Base-by-base conservation (phyloP, 2,113 vertebrate species). In the Scophthalmus maximus region DNA sequence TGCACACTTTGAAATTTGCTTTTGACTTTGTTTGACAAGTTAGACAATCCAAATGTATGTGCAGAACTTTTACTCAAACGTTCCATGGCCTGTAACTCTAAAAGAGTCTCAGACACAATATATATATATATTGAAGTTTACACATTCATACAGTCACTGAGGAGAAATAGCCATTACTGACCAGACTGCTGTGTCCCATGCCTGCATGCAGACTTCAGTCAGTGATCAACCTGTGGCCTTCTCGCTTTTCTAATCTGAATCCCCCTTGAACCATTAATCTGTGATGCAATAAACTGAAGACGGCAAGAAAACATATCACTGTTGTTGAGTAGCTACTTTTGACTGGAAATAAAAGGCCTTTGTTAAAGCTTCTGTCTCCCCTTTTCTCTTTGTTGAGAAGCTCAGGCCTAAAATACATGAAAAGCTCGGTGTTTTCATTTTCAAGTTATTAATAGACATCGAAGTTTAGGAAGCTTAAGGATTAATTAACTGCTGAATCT, bases 201-300 rank as follows among this genome's bases (percentile, higher is more conserved):
- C 57, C 51, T 80, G 78, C 81, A 79, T 82, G 76, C 60, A 83
- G 42, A 64, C 51, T 63, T 76, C 49, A 56, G 38, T 73, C 36
- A 68, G 29, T 23, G 30, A 86, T 62, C 59, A 68, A 57, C 64
- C n/a, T 75, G 85, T 87, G 89, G 81, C 91, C 91, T 92, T 92
- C 29, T 27, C 23, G 66, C 34, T 14, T 69, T 86, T 87, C 52
- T 62, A 65, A 82, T 68, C 74, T 52, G 30, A 78, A 62, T 79
- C 62, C 59, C 57, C 38, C 53, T 36, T 80, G 61, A 53, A 69
- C 68, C n/a, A 55, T 68, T 49, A 17, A 68, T 46, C 52, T 56
- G 68, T 77, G 73, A 71, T 78, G 58, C 53, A 77, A 38, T 62
- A 57, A 73, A 53, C 23, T 74, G 65, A 81, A 70, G 36, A 32